Conservation (phyloP, 2,113 vertebrate species). For the Arothron firmamentum region DNA sequence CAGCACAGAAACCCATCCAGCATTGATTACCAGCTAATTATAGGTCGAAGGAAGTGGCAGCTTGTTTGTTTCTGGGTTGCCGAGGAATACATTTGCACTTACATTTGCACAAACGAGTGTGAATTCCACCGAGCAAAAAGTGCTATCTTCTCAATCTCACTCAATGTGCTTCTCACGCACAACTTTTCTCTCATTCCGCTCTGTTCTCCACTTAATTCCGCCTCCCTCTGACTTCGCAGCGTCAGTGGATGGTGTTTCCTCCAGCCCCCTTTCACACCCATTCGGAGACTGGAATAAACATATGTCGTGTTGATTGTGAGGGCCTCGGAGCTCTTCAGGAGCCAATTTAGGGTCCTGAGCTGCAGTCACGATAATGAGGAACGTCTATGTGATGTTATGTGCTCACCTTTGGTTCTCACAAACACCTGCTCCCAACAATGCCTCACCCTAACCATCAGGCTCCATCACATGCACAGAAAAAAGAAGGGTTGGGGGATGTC, state of each 20-base stretch:
- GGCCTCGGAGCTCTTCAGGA: constrained; percentile 33
- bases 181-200: too few relatives aligned
- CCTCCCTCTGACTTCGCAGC: constrained; percentile 70
- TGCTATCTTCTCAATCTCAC: constrained; percentile 59
- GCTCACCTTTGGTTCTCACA: constrained; percentile 20
- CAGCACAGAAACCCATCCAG: constrained; percentile 62
- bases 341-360: constrained; percentile 33
- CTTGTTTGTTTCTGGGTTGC: constrained; percentile 77
- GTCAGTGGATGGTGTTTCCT: constrained; percentile 67
- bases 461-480: too few relatives aligned
- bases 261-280: constrained; percentile 70
- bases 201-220: constrained; percentile 54
- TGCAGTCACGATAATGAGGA: constrained; percentile 58
- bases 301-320: constrained; percentile 76
- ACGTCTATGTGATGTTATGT: constrained; percentile 42
- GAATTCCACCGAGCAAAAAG: constrained; percentile 71
- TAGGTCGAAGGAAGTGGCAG: constrained; percentile 76
- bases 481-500: too few relatives aligned
- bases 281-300: constrained; percentile 73
- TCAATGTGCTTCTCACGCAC: constrained; percentile 25
- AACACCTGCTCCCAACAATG: constrained; percentile 37
- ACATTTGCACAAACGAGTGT: constrained; percentile 70
- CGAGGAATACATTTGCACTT: constrained; percentile 79
- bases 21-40: constrained; percentile 79
- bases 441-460: too few relatives aligned